phyloP scores from a whole-genome alignment of 2,797 vertebrate species.

The Crypturellus tataupa region DNA sequence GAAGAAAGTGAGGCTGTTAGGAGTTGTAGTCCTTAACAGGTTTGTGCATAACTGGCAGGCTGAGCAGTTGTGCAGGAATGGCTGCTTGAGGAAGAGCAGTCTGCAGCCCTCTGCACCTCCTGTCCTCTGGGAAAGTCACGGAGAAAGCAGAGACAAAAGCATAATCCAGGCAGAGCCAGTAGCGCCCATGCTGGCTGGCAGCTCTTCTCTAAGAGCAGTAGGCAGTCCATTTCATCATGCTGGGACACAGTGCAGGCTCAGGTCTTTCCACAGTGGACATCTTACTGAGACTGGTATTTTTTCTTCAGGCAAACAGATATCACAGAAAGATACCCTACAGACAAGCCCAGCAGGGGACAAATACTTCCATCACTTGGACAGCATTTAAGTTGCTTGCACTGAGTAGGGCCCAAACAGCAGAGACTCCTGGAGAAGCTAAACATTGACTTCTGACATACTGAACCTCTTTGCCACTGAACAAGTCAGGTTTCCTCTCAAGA shows the following conservation, averaged over 20 bases:
- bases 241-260: background rate
- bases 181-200: background rate
- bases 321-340: background rate
- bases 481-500: background rate
- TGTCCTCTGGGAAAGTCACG: background rate
- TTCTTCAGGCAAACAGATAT: background rate
- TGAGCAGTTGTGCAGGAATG: accelerated
- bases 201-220: background rate
- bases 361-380: background rate
- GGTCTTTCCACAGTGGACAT: background rate
- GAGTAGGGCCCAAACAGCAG: background rate
- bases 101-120: background rate
- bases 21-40: background rate
- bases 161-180: background rate
- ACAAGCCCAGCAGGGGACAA: background rate
- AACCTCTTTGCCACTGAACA: background rate
- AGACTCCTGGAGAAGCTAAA: background rate
- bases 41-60: background rate
- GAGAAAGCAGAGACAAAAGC: background rate
- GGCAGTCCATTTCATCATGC: background rate
- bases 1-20: background rate
- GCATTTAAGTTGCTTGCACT: background rate
- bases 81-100: background rate
- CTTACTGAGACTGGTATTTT: background rate
- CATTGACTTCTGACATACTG: background rate